Evolutionary conservation across 2,797 vertebrate genomes (phyloP).

Genomic region (Tenualosa ilisha): DNA sequence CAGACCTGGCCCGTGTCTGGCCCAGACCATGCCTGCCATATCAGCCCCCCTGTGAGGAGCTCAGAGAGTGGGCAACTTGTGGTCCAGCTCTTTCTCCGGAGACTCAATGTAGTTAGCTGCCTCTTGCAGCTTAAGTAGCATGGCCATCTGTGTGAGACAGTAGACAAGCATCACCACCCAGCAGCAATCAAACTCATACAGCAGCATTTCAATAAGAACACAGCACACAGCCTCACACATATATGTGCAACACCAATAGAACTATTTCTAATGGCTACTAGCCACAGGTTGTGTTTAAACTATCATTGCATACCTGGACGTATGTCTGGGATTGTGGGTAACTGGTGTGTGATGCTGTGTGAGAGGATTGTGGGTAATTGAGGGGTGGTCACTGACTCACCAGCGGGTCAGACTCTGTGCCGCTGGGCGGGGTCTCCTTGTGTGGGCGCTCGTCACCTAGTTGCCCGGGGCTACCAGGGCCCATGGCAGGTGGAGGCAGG

Average conservation of each 20-base stretch:
- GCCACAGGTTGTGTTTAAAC: not conserved
- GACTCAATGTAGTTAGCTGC: constrained; percentile 98
- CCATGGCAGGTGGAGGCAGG: constrained; percentile 87
- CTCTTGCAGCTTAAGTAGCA: constrained; percentile 99
- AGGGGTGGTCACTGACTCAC: constrained; percentile 65
- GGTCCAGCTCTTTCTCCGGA: constrained; percentile 90
- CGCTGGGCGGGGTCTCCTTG: constrained; percentile 93
- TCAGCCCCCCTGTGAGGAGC: constrained; percentile 45
- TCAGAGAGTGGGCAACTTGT: constrained; percentile 78
- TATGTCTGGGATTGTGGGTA: not conserved
- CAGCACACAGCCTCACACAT: too few relatives aligned
- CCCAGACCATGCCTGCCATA: not conserved
- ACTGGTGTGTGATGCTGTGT: too few relatives aligned
- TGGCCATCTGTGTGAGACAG: constrained; percentile 86
- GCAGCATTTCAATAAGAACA: too few relatives aligned
- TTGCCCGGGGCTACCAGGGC: constrained; percentile 82
- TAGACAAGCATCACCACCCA: not conserved
- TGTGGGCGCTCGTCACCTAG: constrained; percentile 81
- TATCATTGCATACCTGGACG: not conserved
- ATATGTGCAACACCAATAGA: too few relatives aligned
- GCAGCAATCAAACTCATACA: too few relatives aligned
- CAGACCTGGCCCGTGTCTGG: constrained; percentile 28
- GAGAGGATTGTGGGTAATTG: not conserved
- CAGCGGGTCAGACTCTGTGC: constrained; percentile 93
- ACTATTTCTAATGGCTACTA: too few relatives aligned